A percentile compares a stretch with the other conserved stretches of the same genome.
These are phyloP conservation scores for Thereva nobilitata DNA, from an alignment of 2,888 invertebrate species.

Conservation along the genomic window DNA sequence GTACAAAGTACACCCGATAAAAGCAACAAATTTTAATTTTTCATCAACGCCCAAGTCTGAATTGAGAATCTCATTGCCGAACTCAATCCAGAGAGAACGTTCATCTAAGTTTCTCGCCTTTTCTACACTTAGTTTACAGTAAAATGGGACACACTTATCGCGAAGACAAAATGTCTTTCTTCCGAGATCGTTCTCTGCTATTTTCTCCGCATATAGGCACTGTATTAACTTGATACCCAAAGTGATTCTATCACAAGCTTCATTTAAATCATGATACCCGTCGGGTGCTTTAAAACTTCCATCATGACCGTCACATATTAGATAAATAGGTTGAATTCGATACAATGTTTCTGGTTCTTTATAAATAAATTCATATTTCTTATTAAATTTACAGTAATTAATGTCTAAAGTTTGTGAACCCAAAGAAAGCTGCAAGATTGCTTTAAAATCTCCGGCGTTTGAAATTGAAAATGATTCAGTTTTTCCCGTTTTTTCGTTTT, in stretches of 20 bases:
- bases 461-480: slow-evolving; percentile 42
- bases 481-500: slow-evolving; percentile 22
- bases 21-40: slow-evolving; percentile 81
- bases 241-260: slow-evolving; percentile 75
- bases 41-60: slow-evolving; percentile 65
- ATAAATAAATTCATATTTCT: slow-evolving; percentile 35
- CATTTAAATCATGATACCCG: slow-evolving; percentile 61
- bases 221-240: slow-evolving; percentile 81
- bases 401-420: slow-evolving; percentile 35
- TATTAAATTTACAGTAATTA: slow-evolving; percentile 45
- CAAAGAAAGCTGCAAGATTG: slow-evolving; percentile 48
- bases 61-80: slow-evolving; percentile 83
- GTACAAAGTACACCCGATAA: slow-evolving; percentile 85
- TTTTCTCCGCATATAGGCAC: slow-evolving; percentile 83
- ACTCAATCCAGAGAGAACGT: slow-evolving; percentile 80
- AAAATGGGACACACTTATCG: slow-evolving; percentile 74
- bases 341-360: slow-evolving; percentile 37
- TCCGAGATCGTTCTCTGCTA: slow-evolving; percentile 65
- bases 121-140: slow-evolving; percentile 70
- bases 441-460: slow-evolving; percentile 50
- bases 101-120: slow-evolving; percentile 75
- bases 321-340: slow-evolving; percentile 70
- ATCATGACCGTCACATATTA: slow-evolving; percentile 79
- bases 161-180: slow-evolving; percentile 83
- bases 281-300: slow-evolving; percentile 71